These are phyloP conservation scores for Drosophila nigricruria DNA, from an alignment of 2,888 invertebrate genomes.

Conservation along the genomic window DNA sequence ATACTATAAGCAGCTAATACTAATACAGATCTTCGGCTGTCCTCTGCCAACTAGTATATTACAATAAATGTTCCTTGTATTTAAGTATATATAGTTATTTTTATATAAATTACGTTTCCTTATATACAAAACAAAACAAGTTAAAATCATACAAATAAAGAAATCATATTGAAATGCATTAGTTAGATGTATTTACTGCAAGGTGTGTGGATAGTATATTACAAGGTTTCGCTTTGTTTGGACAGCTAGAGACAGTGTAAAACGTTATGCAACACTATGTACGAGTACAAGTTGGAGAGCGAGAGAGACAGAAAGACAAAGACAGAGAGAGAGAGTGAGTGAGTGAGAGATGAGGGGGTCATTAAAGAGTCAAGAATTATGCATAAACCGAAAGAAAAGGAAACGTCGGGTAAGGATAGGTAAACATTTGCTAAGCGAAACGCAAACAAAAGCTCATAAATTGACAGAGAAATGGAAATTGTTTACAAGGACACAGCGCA, in stretches of 20 bases:
- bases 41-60: slow-evolving; percentile 24
- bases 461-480: slow-evolving; percentile 69
- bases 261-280: slow-evolving; percentile 48
- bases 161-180: slow-evolving; percentile 21
- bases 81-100: slow-evolving; percentile 5
- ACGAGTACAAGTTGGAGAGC: slow-evolving; percentile 35
- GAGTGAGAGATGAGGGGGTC: slow-evolving; percentile 25
- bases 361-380: slow-evolving; percentile 69
- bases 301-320: slow-evolving; percentile 4
- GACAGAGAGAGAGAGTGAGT: neutral
- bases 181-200: slow-evolving; percentile 24
- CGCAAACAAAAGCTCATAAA: slow-evolving; percentile 78
- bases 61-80: slow-evolving; percentile 32
- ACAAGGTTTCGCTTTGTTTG: slow-evolving; percentile 43
- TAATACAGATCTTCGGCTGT: slow-evolving; percentile 13
- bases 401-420: slow-evolving; percentile 43
- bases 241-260: slow-evolving; percentile 43
- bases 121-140: slow-evolving; percentile 35
- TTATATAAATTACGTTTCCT: slow-evolving; percentile 16
- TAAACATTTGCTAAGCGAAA: slow-evolving; percentile 78
- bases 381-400: slow-evolving; percentile 55
- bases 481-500: slow-evolving; percentile 65
- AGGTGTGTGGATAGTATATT: slow-evolving; percentile 33
- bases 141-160: neutral
- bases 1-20: slow-evolving; percentile 13